These are phyloP conservation scores for Hipparchia sbordonii DNA, from an alignment of 2,888 invertebrate genomes.

Conservation along the genomic window DNA sequence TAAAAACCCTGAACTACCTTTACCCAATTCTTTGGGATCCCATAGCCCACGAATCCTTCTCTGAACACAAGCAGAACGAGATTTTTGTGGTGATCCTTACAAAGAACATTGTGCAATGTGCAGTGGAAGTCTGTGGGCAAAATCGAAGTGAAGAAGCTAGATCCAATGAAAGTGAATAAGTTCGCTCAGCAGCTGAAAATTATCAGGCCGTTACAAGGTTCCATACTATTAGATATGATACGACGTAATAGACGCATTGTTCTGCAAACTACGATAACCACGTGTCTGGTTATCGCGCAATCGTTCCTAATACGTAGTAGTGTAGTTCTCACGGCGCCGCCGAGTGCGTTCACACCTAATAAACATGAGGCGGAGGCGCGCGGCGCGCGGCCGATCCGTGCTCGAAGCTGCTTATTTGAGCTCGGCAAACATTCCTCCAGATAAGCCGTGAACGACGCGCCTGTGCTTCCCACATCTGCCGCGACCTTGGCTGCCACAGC, in stretches of 20 bases:
- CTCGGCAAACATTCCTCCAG: constrained; percentile 70
- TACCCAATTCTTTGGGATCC: no score
- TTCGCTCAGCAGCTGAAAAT: constrained; percentile 3
- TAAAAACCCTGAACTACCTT: no score
- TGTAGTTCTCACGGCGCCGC: constrained; percentile 70
- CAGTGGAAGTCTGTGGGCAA: no score
- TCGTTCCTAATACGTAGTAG: constrained; percentile 61
- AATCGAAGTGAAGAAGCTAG: background rate
- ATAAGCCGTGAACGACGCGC: constrained; percentile 75
- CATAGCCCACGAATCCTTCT: no score
- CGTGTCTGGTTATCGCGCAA: constrained; percentile 66
- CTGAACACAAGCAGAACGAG: no score
- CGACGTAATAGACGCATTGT: constrained; percentile 51
- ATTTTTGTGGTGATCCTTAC: background rate
- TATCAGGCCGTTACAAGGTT: constrained; percentile 4
- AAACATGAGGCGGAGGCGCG: constrained; percentile 57
- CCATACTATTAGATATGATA: constrained; percentile 9
- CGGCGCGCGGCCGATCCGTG: constrained; percentile 49
- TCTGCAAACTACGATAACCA: constrained; percentile 57
- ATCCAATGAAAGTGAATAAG: background rate
- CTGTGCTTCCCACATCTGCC: constrained; percentile 80
- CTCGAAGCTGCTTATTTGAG: constrained; percentile 68
- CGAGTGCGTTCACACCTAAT: constrained; percentile 73
- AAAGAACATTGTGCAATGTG: background rate
- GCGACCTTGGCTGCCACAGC: constrained; percentile 76